phyloP scores from a whole-genome alignment of 2,797 vertebrate species.

The Hephaestus fuliginosus region DNA sequence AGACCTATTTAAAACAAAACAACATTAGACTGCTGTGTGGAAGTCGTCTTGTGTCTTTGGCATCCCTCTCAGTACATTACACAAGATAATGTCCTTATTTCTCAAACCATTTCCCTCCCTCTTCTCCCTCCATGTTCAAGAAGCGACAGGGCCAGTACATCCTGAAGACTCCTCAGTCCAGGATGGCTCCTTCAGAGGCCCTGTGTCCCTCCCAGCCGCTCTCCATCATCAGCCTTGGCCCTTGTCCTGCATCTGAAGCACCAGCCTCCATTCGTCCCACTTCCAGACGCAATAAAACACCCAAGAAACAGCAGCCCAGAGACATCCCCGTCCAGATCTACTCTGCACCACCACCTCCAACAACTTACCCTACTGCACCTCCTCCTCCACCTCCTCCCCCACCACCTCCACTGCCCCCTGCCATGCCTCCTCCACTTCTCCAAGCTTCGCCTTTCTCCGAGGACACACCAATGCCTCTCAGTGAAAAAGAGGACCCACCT shows the following conservation, averaged over 20 bases:
- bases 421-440: conserved; percentile 34
- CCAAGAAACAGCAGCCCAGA: conserved; percentile 56
- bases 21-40: not conserved
- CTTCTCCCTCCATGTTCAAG: conserved; percentile 71
- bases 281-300: conserved; percentile 52
- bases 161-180: conserved; percentile 82
- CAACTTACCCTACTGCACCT: conserved; percentile 25
- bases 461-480: conserved; percentile 80
- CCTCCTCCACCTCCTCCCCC: conserved; percentile 44
- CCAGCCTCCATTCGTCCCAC: conserved; percentile 38
- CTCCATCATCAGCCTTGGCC: conserved; percentile 67
- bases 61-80: not conserved
- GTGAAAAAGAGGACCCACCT: conserved; percentile 63
- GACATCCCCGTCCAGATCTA: conserved; percentile 84
- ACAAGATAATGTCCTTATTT: not conserved
- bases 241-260: conserved; percentile 43
- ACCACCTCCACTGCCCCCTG: conserved; percentile 42
- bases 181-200: conserved; percentile 37
- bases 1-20: conserved; percentile 21
- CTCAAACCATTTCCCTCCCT: conserved; percentile 7
- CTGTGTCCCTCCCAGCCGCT: conserved; percentile 65
- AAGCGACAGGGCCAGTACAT: conserved; percentile 86
- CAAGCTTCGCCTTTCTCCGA: conserved; percentile 34
- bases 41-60: not conserved
- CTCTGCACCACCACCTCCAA: conserved; percentile 53